Evolutionary conservation across 2,113 vertebrate species (phyloP).

Genomic region (Callipepla squamata): DNA sequence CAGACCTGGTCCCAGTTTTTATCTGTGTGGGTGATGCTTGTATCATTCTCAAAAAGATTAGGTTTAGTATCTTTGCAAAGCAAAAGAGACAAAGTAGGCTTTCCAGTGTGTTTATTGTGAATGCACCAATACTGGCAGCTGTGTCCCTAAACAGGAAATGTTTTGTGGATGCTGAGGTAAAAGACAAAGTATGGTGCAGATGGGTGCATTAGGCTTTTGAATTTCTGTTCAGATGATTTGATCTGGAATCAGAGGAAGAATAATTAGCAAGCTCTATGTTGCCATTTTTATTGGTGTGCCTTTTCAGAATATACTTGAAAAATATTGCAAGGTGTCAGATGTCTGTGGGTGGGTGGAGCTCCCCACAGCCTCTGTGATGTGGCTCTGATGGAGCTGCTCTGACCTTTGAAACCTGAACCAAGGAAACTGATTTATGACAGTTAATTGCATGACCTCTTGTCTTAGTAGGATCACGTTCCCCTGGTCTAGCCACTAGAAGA

Average conservation of each 20-base stretch:
- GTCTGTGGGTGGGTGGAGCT: neutral
- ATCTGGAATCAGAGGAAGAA: neutral
- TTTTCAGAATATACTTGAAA: constrained; percentile 13
- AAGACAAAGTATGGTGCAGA: neutral
- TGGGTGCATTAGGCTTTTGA: neutral
- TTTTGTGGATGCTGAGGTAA: neutral
- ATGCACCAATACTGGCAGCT: neutral
- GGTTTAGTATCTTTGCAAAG: neutral
- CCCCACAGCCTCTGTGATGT: neutral
- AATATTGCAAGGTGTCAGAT: neutral
- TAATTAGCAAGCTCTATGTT: neutral
- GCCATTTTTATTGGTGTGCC: neutral
- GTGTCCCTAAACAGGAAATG: neutral
- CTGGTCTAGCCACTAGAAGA: neutral
- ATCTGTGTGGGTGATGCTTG: neutral
- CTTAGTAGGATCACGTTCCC: neutral
- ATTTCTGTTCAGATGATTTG: neutral
- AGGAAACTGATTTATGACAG: constrained; percentile 2
- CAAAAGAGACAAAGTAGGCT: neutral
- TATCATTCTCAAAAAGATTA: neutral
- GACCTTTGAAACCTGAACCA: neutral
- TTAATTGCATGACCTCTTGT: neutral
- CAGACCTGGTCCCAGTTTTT: neutral
- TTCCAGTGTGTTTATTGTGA: neutral
- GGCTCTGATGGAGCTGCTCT: neutral